Base-by-base conservation (phyloP, 2,797 vertebrate genomes). In the Eulemur rubriventer region DNA sequence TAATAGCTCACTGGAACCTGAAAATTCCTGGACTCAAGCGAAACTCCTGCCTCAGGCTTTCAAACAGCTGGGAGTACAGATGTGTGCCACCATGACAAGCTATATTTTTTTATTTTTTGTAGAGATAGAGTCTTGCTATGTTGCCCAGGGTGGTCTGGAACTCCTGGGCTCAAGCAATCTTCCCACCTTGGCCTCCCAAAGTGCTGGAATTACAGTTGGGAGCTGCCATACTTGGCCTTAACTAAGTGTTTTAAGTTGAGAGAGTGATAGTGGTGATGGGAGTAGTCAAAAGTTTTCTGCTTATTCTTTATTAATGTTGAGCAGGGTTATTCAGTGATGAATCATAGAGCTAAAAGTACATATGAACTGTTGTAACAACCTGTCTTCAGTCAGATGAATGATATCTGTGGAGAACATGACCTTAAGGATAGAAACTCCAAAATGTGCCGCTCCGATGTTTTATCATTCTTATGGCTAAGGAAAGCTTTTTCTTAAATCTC, bases 201-300 rank as follows among this genome's bases (percentile, higher is more conserved):
- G 33, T 65, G 61, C 61, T n/a, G 33, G 33, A 16, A 65, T 65
- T 65, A 65, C 16, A 65, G 33, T 33, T 65, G 61, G n/a, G 61
- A n/a, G 61, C 61, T 33, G 16, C 61, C 33, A 65, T 65, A 65
- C 33, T 17, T n/a, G 61, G 33, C 61, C 33, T 65, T n/a, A 61
- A 61, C 35, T 89, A 69, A 63, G 1, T 87, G 70, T 92, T 91
- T 96, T 76, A 86, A 67, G 20, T 93, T 94, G 70, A 95, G 67
- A 46, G 41, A 81, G 22, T 48, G 61, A 70, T 22, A 69, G 46
- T 89, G 33, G 13, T 90, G 28, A 22, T 73, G 35, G 57, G 50
- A 41, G 22, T 61, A 88, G 30, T 92, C 46, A 85, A 6, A 78
- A 87, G 38, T 89, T 95, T 94, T 90, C 85, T 88, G 33, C 86